Base-by-base conservation (phyloP, 2,113 vertebrate genomes). In the Oncorhynchus nerka region DNA sequence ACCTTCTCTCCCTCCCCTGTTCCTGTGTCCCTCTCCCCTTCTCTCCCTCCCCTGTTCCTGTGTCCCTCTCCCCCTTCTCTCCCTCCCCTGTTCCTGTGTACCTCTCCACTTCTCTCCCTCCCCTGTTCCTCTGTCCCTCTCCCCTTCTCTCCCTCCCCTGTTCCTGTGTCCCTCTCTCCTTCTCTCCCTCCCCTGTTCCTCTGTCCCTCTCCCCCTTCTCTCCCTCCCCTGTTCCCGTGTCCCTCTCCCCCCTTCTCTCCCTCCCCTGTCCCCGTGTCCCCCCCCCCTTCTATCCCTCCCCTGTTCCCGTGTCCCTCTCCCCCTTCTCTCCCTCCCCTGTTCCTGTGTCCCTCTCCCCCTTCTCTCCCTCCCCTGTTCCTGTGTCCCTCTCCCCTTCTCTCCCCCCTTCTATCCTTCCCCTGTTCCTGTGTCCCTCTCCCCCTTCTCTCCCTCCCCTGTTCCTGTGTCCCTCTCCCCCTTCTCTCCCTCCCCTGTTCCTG, bases 361-460 rank as follows among this genome's bases (percentile, higher is more conserved):
- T 32, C 32, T 34, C 32, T 7, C 5, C 5, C 32, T 34, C 32
- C 32, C 5, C 32, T 7, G 5, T 34, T 34, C 34, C 34, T 34
- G 34, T 34, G 5, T 34, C 6, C 34, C 34, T 34, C 34, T 34
- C 34, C 6, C 34, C 34, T 6, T 34, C 32, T 34, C 32, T 7
- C 32, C 6, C 34, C n/a, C n/a, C n/a, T n/a, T n/a, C n/a, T n/a
- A n/a, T n/a, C n/a, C n/a, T n/a, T 7, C 32, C 1, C 32, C 5
- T 5, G 4, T 5, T 5, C 32, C 5, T 5, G 4, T 5, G 4
- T 5, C 32, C 32, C 32, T 32, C 32, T 32, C 5, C 5, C 32
- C 32, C 5, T n/a, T n/a, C n/a, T n/a, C n/a, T n/a, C n/a, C n/a
- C n/a, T n/a, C 68, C 84, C 89, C 73, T 92, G 45, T 80, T 48